Evolutionary conservation across 1,140 invertebrate species (phyloP).

Genomic region (Samia ricini): DNA sequence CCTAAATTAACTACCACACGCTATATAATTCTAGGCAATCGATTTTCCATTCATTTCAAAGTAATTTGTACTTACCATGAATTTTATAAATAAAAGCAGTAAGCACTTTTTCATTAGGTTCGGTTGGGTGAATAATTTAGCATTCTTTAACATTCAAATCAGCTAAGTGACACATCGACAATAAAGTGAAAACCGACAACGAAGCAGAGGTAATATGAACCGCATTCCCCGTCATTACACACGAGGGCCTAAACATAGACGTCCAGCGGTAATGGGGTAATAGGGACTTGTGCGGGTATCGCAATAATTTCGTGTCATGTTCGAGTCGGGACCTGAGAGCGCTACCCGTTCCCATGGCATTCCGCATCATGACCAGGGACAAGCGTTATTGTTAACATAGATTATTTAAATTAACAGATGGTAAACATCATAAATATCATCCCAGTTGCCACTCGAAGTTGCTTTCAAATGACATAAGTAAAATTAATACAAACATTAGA

Average conservation of each 20-base stretch:
- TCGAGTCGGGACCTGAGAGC: slow-evolving; percentile 14
- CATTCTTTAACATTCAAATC: not conserved
- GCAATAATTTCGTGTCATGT: slow-evolving; percentile 51
- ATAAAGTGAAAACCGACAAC: not conserved
- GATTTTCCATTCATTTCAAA: too few species aligned
- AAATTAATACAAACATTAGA: too few species aligned
- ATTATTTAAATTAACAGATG: slow-evolving; percentile 11
- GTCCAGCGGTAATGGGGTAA: slow-evolving; percentile 39
- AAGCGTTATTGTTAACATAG: slow-evolving; percentile 36
- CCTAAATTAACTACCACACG: too few species aligned
- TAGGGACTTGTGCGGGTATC: slow-evolving; percentile 35
- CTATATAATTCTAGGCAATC: too few species aligned
- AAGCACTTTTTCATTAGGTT: too few species aligned
- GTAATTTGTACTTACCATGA: too few species aligned
- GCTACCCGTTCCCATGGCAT: slow-evolving; percentile 58
- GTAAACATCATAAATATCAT: not conserved
- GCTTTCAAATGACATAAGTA: not conserved
- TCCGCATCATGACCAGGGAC: slow-evolving; percentile 36
- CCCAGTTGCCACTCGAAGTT: not conserved
- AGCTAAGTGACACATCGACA: not conserved
- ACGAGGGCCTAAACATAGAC: slow-evolving; percentile 16
- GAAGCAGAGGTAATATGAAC: slow-evolving; percentile 2
- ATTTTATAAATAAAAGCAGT: too few species aligned
- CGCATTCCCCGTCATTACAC: slow-evolving; percentile 11
- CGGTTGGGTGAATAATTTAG: too few species aligned